A percentile compares a stretch with the other conserved stretches of the same genome.
Evolutionary conservation across 2,113 vertebrate genomes (phyloP).

Genomic region (Xyliphius kryptos): DNA sequence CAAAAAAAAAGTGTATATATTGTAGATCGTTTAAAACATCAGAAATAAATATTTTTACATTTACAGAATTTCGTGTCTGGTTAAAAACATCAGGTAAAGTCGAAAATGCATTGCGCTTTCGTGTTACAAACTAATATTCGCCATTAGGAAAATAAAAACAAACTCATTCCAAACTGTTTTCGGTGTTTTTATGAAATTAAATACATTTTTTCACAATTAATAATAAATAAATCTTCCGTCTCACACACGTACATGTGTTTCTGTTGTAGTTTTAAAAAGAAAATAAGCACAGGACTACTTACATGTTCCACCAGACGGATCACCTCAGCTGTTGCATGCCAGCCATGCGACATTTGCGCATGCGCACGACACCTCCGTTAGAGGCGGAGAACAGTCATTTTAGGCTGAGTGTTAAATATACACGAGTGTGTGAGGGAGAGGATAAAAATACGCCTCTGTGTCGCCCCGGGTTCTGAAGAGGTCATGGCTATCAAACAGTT

Average conservation of each 20-base stretch:
- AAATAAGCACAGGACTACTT: conserved; percentile 10
- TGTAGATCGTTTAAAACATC: no score
- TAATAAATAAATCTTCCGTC: no score
- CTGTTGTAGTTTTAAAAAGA: no score
- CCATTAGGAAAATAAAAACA: no score
- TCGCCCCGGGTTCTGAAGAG: conserved; percentile 9
- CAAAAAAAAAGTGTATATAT: no score
- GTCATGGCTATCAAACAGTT: conserved; percentile 17
- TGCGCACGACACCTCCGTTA: conserved; percentile 15
- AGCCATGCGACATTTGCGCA: conserved; percentile 1
- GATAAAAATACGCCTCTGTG: conserved; percentile 36
- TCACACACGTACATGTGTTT: no score
- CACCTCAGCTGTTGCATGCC: conserved; percentile 14
- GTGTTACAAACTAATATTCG: not conserved
- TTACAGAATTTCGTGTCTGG: no score
- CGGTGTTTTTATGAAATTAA: no score
- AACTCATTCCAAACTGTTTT: no score
- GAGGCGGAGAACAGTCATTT: conserved; percentile 39
- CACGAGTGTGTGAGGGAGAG: not conserved
- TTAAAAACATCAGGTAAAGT: not conserved
- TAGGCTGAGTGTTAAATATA: conserved; percentile 33
- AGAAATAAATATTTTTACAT: no score
- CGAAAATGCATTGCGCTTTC: not conserved
- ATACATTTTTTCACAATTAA: no score
- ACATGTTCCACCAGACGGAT: conserved; percentile 21